phyloP scores from a whole-genome alignment of 1,140 invertebrate genomes.

The Drosophila elegans region DNA sequence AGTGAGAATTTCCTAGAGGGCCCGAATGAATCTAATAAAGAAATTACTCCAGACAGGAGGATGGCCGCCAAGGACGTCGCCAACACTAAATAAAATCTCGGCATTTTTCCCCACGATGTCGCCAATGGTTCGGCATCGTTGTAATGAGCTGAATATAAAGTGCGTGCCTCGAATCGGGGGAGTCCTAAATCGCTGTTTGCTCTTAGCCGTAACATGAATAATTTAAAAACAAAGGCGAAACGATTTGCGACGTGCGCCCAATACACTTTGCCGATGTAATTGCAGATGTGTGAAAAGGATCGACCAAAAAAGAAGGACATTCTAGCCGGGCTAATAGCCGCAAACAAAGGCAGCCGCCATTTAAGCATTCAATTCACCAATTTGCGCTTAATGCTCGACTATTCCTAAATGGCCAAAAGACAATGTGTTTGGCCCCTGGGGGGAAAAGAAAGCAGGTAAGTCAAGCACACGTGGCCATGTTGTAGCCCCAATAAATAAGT shows the following conservation, averaged over 20 bases:
- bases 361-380: slow-evolving; percentile 50
- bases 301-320: slow-evolving; percentile 18
- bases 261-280: slow-evolving; percentile 53
- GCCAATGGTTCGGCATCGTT: slow-evolving; percentile 62
- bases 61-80: slow-evolving; percentile 44
- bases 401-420: slow-evolving; percentile 35
- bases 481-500: slow-evolving; percentile 50
- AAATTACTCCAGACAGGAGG: slow-evolving; percentile 74
- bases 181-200: slow-evolving; percentile 66
- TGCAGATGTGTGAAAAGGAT: slow-evolving; percentile 51
- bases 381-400: slow-evolving; percentile 52
- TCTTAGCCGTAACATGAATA: slow-evolving; percentile 68
- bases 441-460: slow-evolving; percentile 14
- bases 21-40: slow-evolving; percentile 78
- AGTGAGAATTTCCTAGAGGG: slow-evolving; percentile 48
- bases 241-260: slow-evolving; percentile 44
- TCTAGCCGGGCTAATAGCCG: slow-evolving; percentile 29
- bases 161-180: slow-evolving; percentile 52
- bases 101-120: slow-evolving; percentile 43
- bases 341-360: slow-evolving; percentile 17
- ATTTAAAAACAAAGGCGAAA: slow-evolving; percentile 59
- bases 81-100: slow-evolving; percentile 54
- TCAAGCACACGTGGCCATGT: slow-evolving; percentile 39
- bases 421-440: slow-evolving; percentile 8
- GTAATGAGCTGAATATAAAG: slow-evolving; percentile 82